phyloP scores from a whole-genome alignment of 1,140 invertebrate genomes.

The Spodoptera frugiperda region DNA sequence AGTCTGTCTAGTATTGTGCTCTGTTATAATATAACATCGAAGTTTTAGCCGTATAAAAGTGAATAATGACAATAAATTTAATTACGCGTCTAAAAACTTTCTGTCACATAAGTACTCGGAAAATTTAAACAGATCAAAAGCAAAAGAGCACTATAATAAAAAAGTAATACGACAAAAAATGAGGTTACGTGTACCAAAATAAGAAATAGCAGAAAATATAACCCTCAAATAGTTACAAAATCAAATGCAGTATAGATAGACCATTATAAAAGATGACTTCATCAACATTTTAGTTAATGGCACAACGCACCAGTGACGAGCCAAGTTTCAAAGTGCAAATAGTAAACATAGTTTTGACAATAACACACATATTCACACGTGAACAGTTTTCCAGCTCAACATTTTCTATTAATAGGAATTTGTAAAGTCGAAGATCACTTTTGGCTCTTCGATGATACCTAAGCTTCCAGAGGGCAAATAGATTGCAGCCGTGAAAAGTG shows the following conservation, averaged over 20 bases:
- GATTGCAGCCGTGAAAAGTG: slow-evolving; percentile 62
- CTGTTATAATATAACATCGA: background rate
- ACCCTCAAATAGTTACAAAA: background rate
- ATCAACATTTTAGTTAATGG: slow-evolving; percentile 37
- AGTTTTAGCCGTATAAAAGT: background rate
- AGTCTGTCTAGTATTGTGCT: background rate
- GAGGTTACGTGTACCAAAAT: no score
- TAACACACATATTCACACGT: slow-evolving; percentile 6
- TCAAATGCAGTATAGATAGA: background rate
- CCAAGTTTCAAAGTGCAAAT: slow-evolving; percentile 46
- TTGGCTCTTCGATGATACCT: slow-evolving; percentile 62
- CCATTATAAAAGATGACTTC: slow-evolving; percentile 25
- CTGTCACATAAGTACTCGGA: no score
- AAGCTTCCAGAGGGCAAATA: slow-evolving; percentile 60
- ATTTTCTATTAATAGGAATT: slow-evolving; percentile 42
- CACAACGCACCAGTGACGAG: slow-evolving; percentile 11
- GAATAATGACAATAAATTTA: no score
- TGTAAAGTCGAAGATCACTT: slow-evolving; percentile 51
- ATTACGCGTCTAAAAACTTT: no score
- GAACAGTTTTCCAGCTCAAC: slow-evolving; percentile 33
- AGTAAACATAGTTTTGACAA: slow-evolving; percentile 34
- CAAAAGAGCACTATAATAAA: no score
- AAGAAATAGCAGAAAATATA: no score
- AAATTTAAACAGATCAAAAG: no score
- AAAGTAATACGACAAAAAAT: no score